phyloP scores from a whole-genome alignment of 2,888 invertebrate species.

The Eristalis pertinax region DNA sequence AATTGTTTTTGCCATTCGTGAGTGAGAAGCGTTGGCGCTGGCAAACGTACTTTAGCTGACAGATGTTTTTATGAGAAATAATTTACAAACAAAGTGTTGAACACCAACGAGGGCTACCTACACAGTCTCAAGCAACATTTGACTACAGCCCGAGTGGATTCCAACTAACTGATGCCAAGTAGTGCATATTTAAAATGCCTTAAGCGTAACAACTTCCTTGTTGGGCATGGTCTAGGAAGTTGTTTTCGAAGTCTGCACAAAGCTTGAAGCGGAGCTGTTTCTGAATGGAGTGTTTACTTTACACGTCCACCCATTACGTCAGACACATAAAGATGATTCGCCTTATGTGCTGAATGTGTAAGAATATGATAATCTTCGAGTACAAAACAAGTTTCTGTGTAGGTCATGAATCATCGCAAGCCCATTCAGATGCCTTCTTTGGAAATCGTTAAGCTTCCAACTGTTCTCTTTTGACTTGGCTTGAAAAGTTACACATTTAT shows the following conservation, averaged over 20 bases:
- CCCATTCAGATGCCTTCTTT: background rate
- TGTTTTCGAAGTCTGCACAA: background rate
- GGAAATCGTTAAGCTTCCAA: background rate
- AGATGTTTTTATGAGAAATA: background rate
- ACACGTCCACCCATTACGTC: background rate
- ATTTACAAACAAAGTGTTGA: background rate
- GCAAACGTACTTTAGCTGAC: background rate
- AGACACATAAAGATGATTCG: background rate
- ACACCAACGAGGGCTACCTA: background rate
- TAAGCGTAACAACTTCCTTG: background rate
- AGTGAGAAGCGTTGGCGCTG: background rate
- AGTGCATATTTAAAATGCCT: background rate
- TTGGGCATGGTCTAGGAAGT: background rate
- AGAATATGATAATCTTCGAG: background rate
- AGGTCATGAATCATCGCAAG: background rate
- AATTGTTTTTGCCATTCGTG: constrained; percentile 5
- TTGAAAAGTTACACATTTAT: background rate
- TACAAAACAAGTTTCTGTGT: background rate
- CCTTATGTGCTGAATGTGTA: background rate
- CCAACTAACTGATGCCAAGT: background rate
- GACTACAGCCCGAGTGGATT: no score
- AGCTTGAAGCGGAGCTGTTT: background rate
- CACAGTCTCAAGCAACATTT: no score
- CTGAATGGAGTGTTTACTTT: background rate
- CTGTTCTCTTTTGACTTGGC: background rate